Evolutionary conservation across 2,888 invertebrate genomes (phyloP).

Genomic region (Platycheirus rosarum): DNA sequence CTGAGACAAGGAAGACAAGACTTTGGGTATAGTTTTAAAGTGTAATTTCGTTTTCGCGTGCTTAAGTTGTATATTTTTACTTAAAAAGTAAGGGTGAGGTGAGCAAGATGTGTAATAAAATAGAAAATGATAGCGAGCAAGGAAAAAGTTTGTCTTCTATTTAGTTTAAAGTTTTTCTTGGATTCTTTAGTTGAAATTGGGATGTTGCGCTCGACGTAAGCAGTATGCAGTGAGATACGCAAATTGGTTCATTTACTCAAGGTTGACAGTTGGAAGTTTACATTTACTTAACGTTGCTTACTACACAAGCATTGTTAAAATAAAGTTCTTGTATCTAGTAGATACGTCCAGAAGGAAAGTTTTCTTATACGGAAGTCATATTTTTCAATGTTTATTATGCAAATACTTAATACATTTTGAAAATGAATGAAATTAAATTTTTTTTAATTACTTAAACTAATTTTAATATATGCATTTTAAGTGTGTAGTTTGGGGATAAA

Average conservation of each 20-base stretch:
- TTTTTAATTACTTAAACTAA: too few species aligned
- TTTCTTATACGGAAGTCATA: too few species aligned
- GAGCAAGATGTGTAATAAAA: not conserved
- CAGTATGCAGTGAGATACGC: not conserved
- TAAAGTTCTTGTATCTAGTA: too few species aligned
- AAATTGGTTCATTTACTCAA: not conserved
- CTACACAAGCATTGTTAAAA: too few species aligned
- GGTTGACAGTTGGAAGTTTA: too few species aligned
- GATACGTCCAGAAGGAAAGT: too few species aligned
- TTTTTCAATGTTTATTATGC: too few species aligned
- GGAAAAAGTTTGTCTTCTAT: not conserved
- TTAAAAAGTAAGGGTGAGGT: not conserved
- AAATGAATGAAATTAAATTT: too few species aligned
- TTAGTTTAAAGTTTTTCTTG: not conserved
- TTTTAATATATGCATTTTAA: too few species aligned
- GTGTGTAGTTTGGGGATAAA: not conserved
- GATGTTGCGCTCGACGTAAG: not conserved
- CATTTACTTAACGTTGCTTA: too few species aligned
- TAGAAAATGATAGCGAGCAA: not conserved
- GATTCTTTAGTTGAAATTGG: not conserved
- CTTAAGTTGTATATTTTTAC: not conserved
- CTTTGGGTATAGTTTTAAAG: slow-evolving; percentile 15
- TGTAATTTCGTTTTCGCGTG: not conserved
- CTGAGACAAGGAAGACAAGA: slow-evolving; percentile 12
- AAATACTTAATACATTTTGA: too few species aligned